Base-by-base conservation (phyloP, 30 jellyfish, hydroid and myxozoan genomes). In the Hydractinia echinata region DNA sequence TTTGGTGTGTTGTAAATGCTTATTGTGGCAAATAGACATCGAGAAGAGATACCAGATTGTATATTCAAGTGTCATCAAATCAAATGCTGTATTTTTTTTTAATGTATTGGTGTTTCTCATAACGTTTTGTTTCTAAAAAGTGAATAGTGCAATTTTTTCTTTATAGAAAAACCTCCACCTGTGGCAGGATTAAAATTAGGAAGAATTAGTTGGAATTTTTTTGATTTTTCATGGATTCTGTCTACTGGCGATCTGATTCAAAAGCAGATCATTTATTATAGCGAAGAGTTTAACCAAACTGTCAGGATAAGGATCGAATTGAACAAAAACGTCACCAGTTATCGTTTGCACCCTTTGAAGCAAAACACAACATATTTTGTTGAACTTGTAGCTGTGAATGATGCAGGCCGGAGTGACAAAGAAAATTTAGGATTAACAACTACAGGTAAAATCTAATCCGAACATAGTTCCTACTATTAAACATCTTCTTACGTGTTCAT, bases 221-320 rank as follows among this genome's bases (percentile, higher is more conserved):
- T 64, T 13, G 39, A n/a, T 7, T 1, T 64, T 44, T 7, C 39
- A 6, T 64, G 74, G 74, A 64, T 51, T n/a, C 74, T 51, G 18
- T 64, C 74, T n/a, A 13, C 74, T 64, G 74, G 74, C 19, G 74
- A 64, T 13, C 74, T 64, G 9, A 51, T 64, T 13, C 19, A 7
- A 6, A 51, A 13, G 8, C 74, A 64, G 39, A 13, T 64, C 39
- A 13, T 64, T n/a, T 7, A 7, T 58, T 58, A 58, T 58, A 13
- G 19, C 15, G 69, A 58, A 0, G 19, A 58, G 19, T 44, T 64
- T 64, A 51, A 64, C 39, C 10, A 64, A 64, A 7, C 74, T 64
- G 74, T n/a, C 19, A 64, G n/a, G n/a, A n/a, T n/a, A n/a, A n/a
- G n/a, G n/a, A 30, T 30, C 44, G 44, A 30, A 30, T 30, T 30